A percentile compares a stretch with the other conserved stretches of the same genome.
Evolutionary conservation across 2,888 invertebrate genomes (phyloP).

Genomic region (Tortrix viridana): DNA sequence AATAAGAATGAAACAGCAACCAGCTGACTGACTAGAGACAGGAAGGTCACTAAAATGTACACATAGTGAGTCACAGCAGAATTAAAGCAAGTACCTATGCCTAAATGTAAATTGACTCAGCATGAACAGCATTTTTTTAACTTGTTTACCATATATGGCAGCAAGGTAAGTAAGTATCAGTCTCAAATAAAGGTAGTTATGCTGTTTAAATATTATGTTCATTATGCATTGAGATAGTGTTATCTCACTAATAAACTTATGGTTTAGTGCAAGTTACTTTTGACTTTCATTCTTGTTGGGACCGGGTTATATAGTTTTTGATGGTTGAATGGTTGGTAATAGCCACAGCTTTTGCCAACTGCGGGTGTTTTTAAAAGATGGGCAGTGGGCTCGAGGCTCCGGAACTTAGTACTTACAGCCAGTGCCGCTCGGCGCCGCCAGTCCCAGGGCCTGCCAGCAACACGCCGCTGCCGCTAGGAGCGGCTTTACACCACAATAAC

Average conservation of each 20-base stretch:
- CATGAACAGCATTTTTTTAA: conserved; percentile 13
- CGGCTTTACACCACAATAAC: conserved; percentile 69
- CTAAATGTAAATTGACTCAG: conserved; percentile 27
- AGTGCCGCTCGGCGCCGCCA: conserved; percentile 12
- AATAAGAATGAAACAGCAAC: too few relatives aligned
- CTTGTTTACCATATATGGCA: conserved; percentile 16
- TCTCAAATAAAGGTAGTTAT: conserved; percentile 18
- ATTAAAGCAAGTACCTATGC: conserved; percentile 9
- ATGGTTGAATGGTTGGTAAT: conserved; percentile 16
- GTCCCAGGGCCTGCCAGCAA: conserved; percentile 17
- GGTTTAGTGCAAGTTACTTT: conserved; percentile 28
- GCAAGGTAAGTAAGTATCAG: conserved; percentile 30
- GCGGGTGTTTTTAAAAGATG: conserved; percentile 8
- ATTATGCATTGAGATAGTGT: conserved; percentile 34
- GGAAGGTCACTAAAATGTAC: too few relatives aligned
- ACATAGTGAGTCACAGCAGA: conserved; percentile 18
- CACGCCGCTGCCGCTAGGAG: conserved; percentile 40
- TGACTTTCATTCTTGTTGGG: neutral
- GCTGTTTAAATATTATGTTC: conserved; percentile 34
- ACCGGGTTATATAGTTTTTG: conserved; percentile 11
- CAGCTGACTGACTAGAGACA: too few relatives aligned
- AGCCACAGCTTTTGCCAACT: conserved; percentile 28
- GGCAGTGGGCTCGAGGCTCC: neutral
- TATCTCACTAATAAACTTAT: conserved; percentile 32
- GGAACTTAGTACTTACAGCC: conserved; percentile 12